phyloP scores from a whole-genome alignment of 2,113 vertebrate genomes.

The Heterochromis multidens region DNA sequence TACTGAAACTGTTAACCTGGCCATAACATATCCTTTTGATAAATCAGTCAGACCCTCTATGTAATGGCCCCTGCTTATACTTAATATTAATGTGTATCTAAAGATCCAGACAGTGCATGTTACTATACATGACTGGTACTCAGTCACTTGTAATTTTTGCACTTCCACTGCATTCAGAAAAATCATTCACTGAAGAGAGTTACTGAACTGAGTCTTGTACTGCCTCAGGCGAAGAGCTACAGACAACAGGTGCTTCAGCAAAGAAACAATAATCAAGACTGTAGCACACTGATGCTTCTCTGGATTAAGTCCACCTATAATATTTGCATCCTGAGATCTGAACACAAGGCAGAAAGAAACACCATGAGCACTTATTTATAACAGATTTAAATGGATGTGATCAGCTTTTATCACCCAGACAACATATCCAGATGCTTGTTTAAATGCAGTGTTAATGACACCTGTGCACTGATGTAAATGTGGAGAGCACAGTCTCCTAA shows the following conservation, averaged over 20 bases:
- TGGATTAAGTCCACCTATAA: not conserved
- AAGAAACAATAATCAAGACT: not conserved
- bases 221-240: too few relatives aligned
- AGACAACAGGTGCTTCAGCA: not conserved
- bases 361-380: accelerated
- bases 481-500: not conserved
- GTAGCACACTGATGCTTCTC: not conserved
- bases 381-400: accelerated
- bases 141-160: too few relatives aligned
- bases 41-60: not conserved
- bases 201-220: accelerated
- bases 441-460: not conserved
- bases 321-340: not conserved
- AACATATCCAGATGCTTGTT: not conserved
- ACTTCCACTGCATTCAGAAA: not conserved
- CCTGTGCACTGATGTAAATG: not conserved
- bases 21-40: not conserved
- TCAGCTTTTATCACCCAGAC: not conserved
- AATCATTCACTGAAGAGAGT: not conserved
- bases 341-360: not conserved
- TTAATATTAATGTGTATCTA: too few relatives aligned
- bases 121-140: too few relatives aligned
- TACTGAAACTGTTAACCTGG: not conserved
- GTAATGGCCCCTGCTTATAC: too few relatives aligned
- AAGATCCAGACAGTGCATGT: too few relatives aligned